Conservation (phyloP, 2,113 vertebrate genomes). For the Axis porcinus region DNA sequence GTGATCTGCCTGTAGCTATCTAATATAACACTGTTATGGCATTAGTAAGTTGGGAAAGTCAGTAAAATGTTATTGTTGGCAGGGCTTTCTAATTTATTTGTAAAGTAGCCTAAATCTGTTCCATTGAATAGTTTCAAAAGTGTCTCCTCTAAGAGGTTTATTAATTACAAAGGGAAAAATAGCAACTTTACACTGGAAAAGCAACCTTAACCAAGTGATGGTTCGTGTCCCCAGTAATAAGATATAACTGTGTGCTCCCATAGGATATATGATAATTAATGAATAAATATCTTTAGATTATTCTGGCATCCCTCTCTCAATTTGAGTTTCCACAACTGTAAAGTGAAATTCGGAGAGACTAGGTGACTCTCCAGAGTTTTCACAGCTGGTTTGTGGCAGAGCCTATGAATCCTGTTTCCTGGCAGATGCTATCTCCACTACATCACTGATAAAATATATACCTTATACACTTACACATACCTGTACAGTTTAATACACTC, state of each 20-base stretch:
- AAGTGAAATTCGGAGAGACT: background rate
- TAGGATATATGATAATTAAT: background rate
- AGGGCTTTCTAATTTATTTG: background rate
- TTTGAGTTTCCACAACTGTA: background rate
- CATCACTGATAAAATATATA: background rate
- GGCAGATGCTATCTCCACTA: background rate
- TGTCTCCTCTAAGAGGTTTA: background rate
- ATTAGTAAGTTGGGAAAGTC: background rate
- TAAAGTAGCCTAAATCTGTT: constrained; percentile 6
- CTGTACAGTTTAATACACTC: background rate
- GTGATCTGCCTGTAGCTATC: background rate
- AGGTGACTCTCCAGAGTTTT: background rate
- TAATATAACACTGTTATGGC: background rate
- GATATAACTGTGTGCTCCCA: background rate
- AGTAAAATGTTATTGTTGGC: background rate
- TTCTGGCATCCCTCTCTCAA: background rate
- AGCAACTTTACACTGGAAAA: background rate
- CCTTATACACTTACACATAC: background rate
- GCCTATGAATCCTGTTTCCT: background rate
- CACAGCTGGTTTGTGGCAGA: background rate
- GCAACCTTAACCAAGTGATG: background rate
- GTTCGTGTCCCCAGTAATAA: background rate
- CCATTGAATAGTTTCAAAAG: constrained; percentile 20
- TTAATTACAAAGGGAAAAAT: background rate
- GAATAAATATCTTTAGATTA: background rate